Evolutionary conservation across 2,797 vertebrate genomes (phyloP).

Genomic region (Clamator glandarius): DNA sequence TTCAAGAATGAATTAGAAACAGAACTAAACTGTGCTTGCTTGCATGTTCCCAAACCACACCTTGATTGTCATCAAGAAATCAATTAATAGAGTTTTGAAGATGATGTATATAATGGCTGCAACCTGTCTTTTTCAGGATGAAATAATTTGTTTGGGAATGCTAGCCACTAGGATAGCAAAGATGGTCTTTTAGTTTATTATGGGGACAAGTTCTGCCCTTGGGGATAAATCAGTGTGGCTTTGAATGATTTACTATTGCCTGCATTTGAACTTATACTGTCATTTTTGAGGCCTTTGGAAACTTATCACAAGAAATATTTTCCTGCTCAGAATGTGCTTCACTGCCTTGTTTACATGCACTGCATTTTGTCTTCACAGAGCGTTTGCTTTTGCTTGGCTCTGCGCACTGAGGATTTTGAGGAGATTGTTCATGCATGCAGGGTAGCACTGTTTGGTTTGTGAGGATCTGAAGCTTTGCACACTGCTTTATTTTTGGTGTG

Average conservation of each 20-base stretch:
- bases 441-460: not conserved
- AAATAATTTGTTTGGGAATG: not conserved
- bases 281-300: not conserved
- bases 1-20: not conserved
- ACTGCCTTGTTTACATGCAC: not conserved
- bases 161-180: not conserved
- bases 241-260: not conserved
- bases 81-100: not conserved
- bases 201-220: not conserved
- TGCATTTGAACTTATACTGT: not conserved
- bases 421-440: not conserved
- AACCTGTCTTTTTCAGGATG: not conserved
- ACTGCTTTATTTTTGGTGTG: not conserved
- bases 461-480: not conserved
- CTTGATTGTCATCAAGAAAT: slow-evolving; percentile 19
- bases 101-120: not conserved
- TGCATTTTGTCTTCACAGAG: not conserved
- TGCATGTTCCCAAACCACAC: not conserved
- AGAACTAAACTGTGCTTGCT: not conserved
- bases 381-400: not conserved
- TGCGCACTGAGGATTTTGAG: not conserved
- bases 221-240: not conserved
- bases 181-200: not conserved
- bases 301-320: not conserved
- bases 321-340: not conserved